phyloP scores from a whole-genome alignment of 2,888 invertebrate species.

The Papilio protenor region DNA sequence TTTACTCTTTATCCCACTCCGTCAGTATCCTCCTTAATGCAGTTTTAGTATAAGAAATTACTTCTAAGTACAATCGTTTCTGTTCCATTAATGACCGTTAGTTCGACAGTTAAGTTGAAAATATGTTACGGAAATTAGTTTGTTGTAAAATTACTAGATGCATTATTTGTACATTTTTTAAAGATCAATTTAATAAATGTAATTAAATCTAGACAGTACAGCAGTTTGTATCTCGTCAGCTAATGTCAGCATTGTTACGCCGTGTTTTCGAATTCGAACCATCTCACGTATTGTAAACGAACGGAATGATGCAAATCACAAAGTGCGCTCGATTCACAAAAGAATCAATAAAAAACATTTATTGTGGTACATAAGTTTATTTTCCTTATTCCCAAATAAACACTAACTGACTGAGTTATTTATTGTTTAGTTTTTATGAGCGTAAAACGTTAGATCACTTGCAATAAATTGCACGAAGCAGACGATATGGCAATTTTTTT shows the following conservation, averaged over 20 bases:
- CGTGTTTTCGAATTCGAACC: constrained; percentile 39
- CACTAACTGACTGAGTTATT: constrained; percentile 20
- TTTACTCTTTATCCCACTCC: neutral
- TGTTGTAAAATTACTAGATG: neutral
- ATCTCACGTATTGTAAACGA: constrained; percentile 36
- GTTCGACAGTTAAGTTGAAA: neutral
- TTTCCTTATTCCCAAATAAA: constrained; percentile 36
- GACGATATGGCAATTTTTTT: neutral
- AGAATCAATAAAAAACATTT: constrained; percentile 29
- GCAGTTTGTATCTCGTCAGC: neutral
- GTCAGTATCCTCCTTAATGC: neutral
- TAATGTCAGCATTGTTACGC: constrained; percentile 31
- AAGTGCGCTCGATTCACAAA: constrained; percentile 31
- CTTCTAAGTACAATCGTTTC: neutral
- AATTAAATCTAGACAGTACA: neutral
- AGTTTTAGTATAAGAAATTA: neutral
- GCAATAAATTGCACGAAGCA: neutral
- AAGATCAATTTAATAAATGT: neutral
- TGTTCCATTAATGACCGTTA: neutral
- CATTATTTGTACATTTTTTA: neutral
- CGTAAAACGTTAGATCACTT: neutral
- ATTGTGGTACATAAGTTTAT: constrained; percentile 38
- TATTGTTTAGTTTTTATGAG: constrained; percentile 22
- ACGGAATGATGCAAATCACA: constrained; percentile 40
- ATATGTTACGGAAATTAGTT: neutral